phyloP scores from a whole-genome alignment of 1,140 invertebrate genomes.

The Lamellibrachia luymesi region DNA sequence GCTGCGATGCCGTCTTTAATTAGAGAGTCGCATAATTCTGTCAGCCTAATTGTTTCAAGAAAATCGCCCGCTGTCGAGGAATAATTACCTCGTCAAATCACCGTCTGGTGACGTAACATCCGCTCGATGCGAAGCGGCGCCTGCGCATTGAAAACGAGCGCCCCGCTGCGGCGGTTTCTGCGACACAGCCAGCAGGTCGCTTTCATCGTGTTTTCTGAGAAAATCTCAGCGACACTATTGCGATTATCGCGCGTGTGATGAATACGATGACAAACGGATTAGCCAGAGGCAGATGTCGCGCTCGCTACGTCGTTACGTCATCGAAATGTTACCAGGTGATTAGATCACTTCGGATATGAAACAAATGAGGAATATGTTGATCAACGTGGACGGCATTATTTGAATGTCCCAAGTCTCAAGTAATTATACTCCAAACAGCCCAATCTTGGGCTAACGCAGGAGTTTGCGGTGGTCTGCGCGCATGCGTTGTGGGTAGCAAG shows the following conservation, averaged over 20 bases:
- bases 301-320: background rate
- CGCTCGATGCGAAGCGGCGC: background rate
- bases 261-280: background rate
- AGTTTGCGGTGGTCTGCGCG: too few relatives aligned
- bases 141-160: background rate
- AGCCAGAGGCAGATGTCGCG: background rate
- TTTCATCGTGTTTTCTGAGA: constrained; percentile 5
- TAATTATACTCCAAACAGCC: too few relatives aligned
- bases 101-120: background rate
- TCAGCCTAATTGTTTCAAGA: background rate
- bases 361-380: background rate
- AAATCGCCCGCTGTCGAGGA: background rate
- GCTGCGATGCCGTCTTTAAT: background rate
- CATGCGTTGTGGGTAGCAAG: too few relatives aligned
- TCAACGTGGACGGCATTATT: background rate
- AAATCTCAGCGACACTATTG: background rate
- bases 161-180: background rate
- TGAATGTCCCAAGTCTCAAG: too few relatives aligned
- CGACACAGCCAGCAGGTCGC: background rate
- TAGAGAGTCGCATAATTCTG: background rate
- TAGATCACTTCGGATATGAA: constrained; percentile 5
- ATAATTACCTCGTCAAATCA: constrained; percentile 1
- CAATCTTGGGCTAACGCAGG: too few relatives aligned
- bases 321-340: background rate
- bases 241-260: background rate